These are phyloP conservation scores for Drosophila neonasuta DNA, from an alignment of 2,888 invertebrate species.

Conservation along the genomic window DNA sequence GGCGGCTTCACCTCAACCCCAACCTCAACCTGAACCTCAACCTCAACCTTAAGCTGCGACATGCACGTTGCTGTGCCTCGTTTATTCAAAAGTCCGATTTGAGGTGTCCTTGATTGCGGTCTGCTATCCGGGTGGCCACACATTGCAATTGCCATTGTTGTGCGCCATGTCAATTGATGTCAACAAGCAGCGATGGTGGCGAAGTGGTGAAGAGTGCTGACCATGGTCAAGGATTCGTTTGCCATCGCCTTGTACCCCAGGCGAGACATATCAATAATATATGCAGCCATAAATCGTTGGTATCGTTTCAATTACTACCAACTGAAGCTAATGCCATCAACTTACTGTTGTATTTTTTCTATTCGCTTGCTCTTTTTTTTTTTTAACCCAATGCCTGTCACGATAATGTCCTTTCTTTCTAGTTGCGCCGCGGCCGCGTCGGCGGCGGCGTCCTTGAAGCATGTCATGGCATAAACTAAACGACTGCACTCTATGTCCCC, in stretches of 20 bases:
- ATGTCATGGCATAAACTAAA: conserved; percentile 63
- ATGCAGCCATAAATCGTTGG: conserved; percentile 45
- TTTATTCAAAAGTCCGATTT: conserved; percentile 21
- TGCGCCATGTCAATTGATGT: conserved; percentile 65
- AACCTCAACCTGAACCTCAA: not conserved
- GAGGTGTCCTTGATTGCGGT: conserved; percentile 37
- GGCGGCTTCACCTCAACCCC: not conserved
- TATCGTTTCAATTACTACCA: conserved; percentile 50
- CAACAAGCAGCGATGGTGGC: conserved; percentile 43
- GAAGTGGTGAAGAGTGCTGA: conserved; percentile 28
- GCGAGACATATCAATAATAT: conserved; percentile 35
- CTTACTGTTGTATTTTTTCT: conserved; percentile 6
- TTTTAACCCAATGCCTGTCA: conserved; percentile 48
- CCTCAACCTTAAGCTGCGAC: conserved; percentile 7
- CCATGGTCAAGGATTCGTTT: conserved; percentile 64
- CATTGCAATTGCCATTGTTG: conserved; percentile 20
- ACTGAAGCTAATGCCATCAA: conserved; percentile 23
- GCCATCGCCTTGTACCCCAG: not conserved
- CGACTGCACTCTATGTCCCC: conserved; percentile 10
- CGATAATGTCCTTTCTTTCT: conserved; percentile 59
- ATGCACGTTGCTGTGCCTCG: conserved; percentile 32
- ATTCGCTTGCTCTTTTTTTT: not conserved
- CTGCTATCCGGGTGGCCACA: conserved; percentile 12
- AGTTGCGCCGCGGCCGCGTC: conserved; percentile 48
- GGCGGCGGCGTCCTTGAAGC: conserved; percentile 49